phyloP scores from a whole-genome alignment of 1,140 invertebrate species.

The Cardiocondyla obscurior region DNA sequence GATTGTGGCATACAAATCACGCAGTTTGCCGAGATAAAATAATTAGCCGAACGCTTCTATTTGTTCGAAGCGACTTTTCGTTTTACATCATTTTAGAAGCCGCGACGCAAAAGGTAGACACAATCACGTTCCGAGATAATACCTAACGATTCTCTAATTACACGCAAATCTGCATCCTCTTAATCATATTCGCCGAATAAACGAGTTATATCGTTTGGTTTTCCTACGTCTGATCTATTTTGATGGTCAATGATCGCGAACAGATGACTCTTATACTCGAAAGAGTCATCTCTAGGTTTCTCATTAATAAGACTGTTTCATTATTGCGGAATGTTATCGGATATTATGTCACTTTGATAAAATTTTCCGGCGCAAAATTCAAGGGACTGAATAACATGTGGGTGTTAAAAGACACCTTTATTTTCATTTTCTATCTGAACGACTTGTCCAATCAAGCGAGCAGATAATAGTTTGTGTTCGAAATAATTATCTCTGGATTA shows the following conservation, averaged over 20 bases:
- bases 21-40: slow-evolving; percentile 11
- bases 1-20: background rate
- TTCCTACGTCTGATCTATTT: slow-evolving; percentile 28
- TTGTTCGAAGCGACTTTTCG: background rate
- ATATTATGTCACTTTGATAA: background rate
- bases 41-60: background rate
- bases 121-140: background rate
- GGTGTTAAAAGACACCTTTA: background rate
- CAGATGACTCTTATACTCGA: slow-evolving; percentile 5
- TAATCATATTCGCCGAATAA: slow-evolving; percentile 37
- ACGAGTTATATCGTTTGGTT: background rate
- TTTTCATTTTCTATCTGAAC: background rate
- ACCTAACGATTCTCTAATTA: slow-evolving; percentile 36
- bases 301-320: background rate
- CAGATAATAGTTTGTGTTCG: background rate
- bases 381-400: background rate
- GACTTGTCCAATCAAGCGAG: background rate
- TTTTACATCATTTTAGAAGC: background rate
- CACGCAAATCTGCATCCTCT: slow-evolving; percentile 30
- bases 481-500: slow-evolving; percentile 4
- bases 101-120: background rate
- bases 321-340: slow-evolving; percentile 33
- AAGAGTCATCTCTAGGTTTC: slow-evolving; percentile 38
- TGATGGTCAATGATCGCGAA: slow-evolving; percentile 9
- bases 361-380: slow-evolving; percentile 2